Percentiles rank a stretch among this genome's conserved stretches.
Conservation (phyloP, 2,888 invertebrate genomes). For the Prosopocoilus inquinatus region DNA sequence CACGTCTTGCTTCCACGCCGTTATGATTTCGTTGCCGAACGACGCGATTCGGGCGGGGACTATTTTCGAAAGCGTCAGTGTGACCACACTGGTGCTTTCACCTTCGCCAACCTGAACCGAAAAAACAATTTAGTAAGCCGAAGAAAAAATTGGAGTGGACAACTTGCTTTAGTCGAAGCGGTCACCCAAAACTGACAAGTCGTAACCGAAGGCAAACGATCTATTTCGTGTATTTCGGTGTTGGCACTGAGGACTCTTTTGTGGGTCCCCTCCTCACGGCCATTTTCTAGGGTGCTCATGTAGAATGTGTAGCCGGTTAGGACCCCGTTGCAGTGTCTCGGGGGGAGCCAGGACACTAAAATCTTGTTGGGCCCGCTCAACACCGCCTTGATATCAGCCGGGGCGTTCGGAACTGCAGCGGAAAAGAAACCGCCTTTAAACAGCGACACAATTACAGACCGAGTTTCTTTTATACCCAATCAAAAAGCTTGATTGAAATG, state of each 20-base stretch:
- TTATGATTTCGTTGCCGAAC: conserved; percentile 74
- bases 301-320: conserved; percentile 81
- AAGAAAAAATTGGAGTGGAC: too few species aligned
- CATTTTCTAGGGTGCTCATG: conserved; percentile 76
- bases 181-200: conserved; percentile 75
- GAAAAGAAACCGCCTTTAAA: neutral
- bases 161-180: conserved; percentile 67
- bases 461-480: too few species aligned
- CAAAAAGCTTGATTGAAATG: too few species aligned
- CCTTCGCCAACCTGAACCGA: conserved; percentile 69
- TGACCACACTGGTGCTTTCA: conserved; percentile 73
- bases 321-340: conserved; percentile 78
- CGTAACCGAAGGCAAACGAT: conserved; percentile 62
- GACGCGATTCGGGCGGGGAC: conserved; percentile 88
- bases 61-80: conserved; percentile 71
- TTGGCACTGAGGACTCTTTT: conserved; percentile 70
- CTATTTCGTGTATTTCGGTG: conserved; percentile 69
- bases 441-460: too few species aligned
- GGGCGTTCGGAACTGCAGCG: conserved; percentile 79
- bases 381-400: conserved; percentile 87
- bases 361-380: conserved; percentile 83
- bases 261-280: conserved; percentile 75
- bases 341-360: conserved; percentile 87
- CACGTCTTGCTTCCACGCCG: conserved; percentile 86
- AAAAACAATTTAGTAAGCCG: neutral